phyloP scores from a whole-genome alignment of 2,113 vertebrate species.

The Tapirus terrestris region DNA sequence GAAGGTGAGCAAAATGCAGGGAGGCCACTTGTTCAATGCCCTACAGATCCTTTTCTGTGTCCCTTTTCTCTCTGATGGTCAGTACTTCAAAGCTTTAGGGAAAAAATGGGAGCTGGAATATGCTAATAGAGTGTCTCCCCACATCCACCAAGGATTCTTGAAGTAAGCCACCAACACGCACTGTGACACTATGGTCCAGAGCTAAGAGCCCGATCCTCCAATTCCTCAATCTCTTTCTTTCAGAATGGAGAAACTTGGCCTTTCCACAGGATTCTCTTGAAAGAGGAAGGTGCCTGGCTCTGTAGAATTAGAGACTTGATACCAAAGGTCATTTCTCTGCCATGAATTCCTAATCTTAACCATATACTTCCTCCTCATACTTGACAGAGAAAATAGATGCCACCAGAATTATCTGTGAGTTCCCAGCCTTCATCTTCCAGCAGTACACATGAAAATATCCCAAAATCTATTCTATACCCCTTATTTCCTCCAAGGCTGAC shows the following conservation, averaged over 20 bases:
- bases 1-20: not conserved
- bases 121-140: not conserved
- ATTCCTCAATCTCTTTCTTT: not conserved
- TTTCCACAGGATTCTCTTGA: not conserved
- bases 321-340: not conserved
- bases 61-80: not conserved
- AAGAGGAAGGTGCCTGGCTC: not conserved
- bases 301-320: not conserved
- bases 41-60: not conserved
- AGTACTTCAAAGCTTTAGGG: not conserved
- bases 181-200: no score
- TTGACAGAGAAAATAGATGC: not conserved
- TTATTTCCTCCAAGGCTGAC: not conserved
- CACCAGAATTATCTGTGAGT: not conserved
- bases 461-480: not conserved
- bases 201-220: not conserved
- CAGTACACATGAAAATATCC: not conserved
- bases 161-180: not conserved
- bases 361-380: not conserved
- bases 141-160: not conserved
- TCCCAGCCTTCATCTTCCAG: not conserved
- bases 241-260: not conserved
- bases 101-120: not conserved
- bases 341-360: not conserved
- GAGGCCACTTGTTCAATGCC: not conserved